A percentile compares a stretch with the other conserved stretches of the same genome.
phyloP scores from a whole-genome alignment of 2,797 vertebrate genomes.

The Setipinna tenuifilis region DNA sequence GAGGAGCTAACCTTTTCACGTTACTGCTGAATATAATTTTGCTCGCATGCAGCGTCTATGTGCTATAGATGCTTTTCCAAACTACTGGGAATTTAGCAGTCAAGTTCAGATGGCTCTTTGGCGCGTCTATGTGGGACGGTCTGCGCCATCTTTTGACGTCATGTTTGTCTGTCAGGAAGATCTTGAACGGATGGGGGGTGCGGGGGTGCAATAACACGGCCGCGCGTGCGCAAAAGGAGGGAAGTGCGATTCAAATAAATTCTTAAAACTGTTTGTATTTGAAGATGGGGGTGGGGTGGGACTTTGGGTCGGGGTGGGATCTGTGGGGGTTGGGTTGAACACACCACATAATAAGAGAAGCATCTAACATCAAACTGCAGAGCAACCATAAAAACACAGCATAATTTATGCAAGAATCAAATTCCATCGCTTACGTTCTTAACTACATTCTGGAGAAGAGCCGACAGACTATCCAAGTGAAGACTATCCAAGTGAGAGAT shows the following conservation, averaged over 20 bases:
- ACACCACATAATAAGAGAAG: conserved; percentile 28
- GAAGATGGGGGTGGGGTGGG: conserved; percentile 51
- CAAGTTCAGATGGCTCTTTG: conserved; percentile 53
- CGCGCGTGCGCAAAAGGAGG: conserved; percentile 67
- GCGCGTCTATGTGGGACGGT: conserved; percentile 49
- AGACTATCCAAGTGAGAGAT: neutral
- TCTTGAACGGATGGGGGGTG: conserved; percentile 63
- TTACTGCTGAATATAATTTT: conserved; percentile 24
- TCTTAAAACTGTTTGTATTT: conserved; percentile 66
- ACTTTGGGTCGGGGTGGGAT: conserved; percentile 35
- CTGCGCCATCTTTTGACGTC: conserved; percentile 77
- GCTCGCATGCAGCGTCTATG: conserved; percentile 24
- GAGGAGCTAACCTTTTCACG: conserved; percentile 28
- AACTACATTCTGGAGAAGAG: neutral
- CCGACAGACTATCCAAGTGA: neutral
- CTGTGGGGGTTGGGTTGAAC: conserved; percentile 46
- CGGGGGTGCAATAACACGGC: conserved; percentile 54
- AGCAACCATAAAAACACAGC: conserved; percentile 17
- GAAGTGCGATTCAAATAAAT: conserved; percentile 61
- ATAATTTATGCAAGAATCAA: conserved; percentile 22
- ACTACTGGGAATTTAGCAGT: conserved; percentile 39
- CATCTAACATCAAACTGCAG: conserved; percentile 13
- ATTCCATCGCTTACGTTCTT: neutral
- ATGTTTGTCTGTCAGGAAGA: conserved; percentile 69
- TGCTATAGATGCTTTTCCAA: neutral